Evolutionary conservation across 2,113 vertebrate species (phyloP).

Genomic region (Vulpes vulpes): DNA sequence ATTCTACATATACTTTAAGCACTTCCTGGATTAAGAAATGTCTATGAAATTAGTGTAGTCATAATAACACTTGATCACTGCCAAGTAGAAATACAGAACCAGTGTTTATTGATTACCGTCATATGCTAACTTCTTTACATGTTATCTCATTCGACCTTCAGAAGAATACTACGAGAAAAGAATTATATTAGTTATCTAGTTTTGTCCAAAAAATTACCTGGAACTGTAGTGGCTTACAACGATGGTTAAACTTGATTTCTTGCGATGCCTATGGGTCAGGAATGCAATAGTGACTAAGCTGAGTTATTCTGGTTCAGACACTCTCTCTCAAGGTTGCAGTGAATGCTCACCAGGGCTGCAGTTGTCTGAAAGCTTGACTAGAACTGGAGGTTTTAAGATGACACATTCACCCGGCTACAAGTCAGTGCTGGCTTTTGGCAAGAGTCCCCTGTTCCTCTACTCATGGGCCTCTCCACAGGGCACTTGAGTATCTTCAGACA

Average conservation of each 20-base stretch:
- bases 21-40: background rate
- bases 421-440: background rate
- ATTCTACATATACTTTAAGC: background rate
- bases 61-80: background rate
- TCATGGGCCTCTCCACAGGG: background rate
- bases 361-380: background rate
- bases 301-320: background rate
- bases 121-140: background rate
- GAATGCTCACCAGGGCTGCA: background rate
- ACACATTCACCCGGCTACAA: background rate
- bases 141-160: background rate
- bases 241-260: background rate
- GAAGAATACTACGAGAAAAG: background rate
- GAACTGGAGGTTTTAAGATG: too few relatives aligned
- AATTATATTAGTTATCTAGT: background rate
- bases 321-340: background rate
- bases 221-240: background rate
- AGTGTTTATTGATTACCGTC: background rate
- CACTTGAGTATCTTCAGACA: background rate
- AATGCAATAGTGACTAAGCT: background rate
- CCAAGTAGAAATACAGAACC: background rate
- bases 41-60: background rate
- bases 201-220: background rate
- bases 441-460: background rate
- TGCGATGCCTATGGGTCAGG: background rate